Evolutionary conservation across 2,113 vertebrate genomes (phyloP), one percentile per base, ranked within the genome.

Genomic region (Hydropotes inermis): DNA sequence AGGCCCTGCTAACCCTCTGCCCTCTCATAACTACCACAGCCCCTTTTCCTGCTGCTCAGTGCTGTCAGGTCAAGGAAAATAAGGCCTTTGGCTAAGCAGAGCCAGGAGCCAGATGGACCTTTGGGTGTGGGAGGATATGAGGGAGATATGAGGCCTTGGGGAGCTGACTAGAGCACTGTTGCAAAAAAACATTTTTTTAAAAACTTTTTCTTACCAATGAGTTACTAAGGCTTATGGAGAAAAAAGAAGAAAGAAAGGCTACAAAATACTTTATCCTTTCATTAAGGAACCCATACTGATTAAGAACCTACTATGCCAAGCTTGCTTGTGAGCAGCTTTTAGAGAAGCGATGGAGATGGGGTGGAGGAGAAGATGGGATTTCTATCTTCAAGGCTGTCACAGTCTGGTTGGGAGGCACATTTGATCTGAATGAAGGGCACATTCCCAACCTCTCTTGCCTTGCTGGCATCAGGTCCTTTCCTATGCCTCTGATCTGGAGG

Each of bases 211-310:
- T 94, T 17, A 88, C 4, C 47, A 27, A 57, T 79, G 47, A 76
- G 21, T 50, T 78, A 19, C 13, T 54, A 91, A 70, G 27, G 76
- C 58, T 94, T 88, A 86, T 0, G 16, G 54, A 83, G 58, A 19
- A 23, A 74, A 67, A 25, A 36, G 3, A 58, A 82, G 50, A 74
- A 47, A 76, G 21, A 76, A 47, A 93, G 81, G 61, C 30, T 85
- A 85, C 17, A 61, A 83, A 95, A 67, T 55, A 43, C 78, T 79
- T 97, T 67, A 54, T 58, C 11, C 23, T 94, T 96, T 96, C 82
- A 47, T 89, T 47, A 54, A 95, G 90, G 67, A 60, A 83, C 25
- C 54, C 27, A 11, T 61, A 36, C 23, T 36, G 67, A 82, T 57
- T 11, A 82, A n/a, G 52, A 14, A 61, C 7, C 50, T 64, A 19